Conservation (phyloP, 2,113 vertebrate species). For the Hassar affinis region DNA sequence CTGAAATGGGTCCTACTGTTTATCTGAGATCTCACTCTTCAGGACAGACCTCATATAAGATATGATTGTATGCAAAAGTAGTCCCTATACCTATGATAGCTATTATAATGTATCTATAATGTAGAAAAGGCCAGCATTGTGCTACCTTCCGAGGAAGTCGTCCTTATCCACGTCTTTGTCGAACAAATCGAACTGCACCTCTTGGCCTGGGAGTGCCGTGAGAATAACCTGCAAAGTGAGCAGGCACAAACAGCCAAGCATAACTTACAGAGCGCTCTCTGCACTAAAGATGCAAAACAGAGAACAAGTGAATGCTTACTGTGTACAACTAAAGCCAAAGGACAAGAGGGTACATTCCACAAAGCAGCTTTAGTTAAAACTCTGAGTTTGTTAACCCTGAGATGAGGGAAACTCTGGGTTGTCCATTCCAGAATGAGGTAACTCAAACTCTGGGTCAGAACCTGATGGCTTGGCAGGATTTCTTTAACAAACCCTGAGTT, state of each 20-base stretch:
- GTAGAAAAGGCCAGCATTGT: background rate
- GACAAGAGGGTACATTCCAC: background rate
- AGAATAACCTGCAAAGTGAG: conserved; percentile 74
- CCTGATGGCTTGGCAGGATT: no score
- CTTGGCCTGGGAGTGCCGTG: conserved; percentile 83
- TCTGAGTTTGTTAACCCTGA: no score
- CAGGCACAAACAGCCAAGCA: conserved; percentile 3
- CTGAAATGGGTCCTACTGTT: no score
- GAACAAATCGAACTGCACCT: conserved; percentile 84
- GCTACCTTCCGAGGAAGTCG: conserved; percentile 86
- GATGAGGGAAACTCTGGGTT: no score
- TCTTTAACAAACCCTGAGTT: no score
- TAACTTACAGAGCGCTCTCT: background rate
- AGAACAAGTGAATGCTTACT: background rate
- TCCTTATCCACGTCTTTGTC: conserved; percentile 91
- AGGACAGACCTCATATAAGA: background rate
- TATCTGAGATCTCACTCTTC: no score
- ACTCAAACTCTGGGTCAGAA: no score
- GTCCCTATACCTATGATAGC: background rate
- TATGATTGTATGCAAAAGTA: background rate
- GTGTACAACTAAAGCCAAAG: background rate
- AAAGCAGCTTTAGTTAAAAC: no score
- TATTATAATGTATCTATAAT: background rate
- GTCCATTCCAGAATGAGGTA: no score
- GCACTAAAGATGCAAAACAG: background rate